phyloP scores from a whole-genome alignment of 1,140 invertebrate genomes.

The Holotrichia oblita region DNA sequence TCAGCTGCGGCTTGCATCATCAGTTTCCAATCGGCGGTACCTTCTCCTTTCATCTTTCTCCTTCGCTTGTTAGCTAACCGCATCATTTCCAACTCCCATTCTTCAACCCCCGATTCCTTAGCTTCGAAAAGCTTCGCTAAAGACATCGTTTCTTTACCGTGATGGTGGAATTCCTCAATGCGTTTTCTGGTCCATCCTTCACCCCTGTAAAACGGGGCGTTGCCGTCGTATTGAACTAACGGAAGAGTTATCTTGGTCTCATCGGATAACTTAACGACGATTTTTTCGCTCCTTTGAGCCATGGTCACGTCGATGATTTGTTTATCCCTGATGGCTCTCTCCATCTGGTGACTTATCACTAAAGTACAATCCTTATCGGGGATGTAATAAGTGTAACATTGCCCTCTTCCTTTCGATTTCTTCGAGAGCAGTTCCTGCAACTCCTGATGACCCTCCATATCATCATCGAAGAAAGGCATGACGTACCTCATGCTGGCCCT shows the following conservation, averaged over 20 bases:
- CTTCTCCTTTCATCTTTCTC: slow-evolving; percentile 61
- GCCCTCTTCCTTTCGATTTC: slow-evolving; percentile 56
- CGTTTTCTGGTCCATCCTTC: slow-evolving; percentile 69
- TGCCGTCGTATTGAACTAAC: slow-evolving; percentile 69
- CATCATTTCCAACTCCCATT: slow-evolving; percentile 64
- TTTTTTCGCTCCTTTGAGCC: slow-evolving; percentile 75
- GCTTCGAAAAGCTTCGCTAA: slow-evolving; percentile 80
- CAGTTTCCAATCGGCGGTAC: slow-evolving; percentile 55
- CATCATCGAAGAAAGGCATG: slow-evolving; percentile 75
- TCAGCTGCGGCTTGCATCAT: slow-evolving; percentile 54
- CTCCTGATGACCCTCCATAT: slow-evolving; percentile 69
- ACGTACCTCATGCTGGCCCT: slow-evolving; percentile 69
- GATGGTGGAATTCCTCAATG: slow-evolving; percentile 69
- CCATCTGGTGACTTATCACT: slow-evolving; percentile 76
- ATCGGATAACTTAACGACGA: slow-evolving; percentile 75
- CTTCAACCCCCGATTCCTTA: slow-evolving; percentile 72
- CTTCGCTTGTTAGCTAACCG: slow-evolving; percentile 56
- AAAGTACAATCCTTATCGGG: slow-evolving; percentile 76
- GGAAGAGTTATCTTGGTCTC: slow-evolving; percentile 76
- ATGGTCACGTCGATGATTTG: slow-evolving; percentile 80
- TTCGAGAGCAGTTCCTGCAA: slow-evolving; percentile 69
- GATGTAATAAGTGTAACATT: slow-evolving; percentile 69
- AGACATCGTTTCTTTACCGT: slow-evolving; percentile 66
- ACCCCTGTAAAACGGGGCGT: slow-evolving; percentile 68
- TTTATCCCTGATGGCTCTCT: slow-evolving; percentile 78